Evolutionary conservation across 2,888 invertebrate species (phyloP).

Genomic region (Griposia aprilina): DNA sequence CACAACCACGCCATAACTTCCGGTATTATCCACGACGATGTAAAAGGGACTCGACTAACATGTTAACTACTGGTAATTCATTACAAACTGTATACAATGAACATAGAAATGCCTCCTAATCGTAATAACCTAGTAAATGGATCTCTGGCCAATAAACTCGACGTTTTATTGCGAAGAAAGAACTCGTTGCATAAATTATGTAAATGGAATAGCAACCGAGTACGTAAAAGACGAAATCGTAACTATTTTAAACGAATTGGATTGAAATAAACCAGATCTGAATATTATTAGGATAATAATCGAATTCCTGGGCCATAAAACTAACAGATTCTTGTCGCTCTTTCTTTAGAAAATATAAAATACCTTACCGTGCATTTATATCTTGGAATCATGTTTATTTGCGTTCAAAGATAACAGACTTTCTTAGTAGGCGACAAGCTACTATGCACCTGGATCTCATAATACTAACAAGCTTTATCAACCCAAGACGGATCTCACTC

Average conservation of each 20-base stretch:
- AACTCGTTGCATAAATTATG: conserved; percentile 46
- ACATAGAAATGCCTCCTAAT: conserved; percentile 32
- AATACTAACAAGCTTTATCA: neutral
- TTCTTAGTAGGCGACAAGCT: neutral
- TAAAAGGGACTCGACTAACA: conserved; percentile 67
- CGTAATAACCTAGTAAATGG: conserved; percentile 34
- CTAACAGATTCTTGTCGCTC: no score
- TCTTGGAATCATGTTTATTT: neutral
- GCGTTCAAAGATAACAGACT: neutral
- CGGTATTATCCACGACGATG: conserved; percentile 73
- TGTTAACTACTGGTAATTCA: conserved; percentile 56
- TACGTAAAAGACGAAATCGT: conserved; percentile 17
- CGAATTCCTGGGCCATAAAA: neutral
- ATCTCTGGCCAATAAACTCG: conserved; percentile 32
- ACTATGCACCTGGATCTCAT: neutral
- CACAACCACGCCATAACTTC: conserved; percentile 67
- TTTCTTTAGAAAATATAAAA: no score
- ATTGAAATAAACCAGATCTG: conserved; percentile 11
- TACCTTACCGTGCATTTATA: no score
- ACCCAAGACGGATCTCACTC: neutral
- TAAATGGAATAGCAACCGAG: conserved; percentile 11
- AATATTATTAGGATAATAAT: neutral
- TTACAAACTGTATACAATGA: conserved; percentile 28
- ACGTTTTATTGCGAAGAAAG: conserved; percentile 44
- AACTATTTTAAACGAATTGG: conserved; percentile 12